These are phyloP conservation scores for Ceratina japonica DNA, from an alignment of 1,140 invertebrate genomes.

Conservation along the genomic window DNA sequence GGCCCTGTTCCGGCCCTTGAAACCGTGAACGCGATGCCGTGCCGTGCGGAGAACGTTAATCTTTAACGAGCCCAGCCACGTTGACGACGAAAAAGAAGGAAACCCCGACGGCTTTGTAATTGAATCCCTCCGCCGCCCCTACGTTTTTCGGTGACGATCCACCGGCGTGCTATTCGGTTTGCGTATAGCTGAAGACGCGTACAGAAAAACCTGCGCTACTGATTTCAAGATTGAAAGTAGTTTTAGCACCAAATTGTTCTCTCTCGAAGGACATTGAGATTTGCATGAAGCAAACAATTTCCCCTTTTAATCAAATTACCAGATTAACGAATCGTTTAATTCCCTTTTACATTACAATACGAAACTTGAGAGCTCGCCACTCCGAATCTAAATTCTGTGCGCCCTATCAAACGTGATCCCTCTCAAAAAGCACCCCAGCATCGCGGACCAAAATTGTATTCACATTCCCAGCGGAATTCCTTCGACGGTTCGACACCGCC, in stretches of 20 bases:
- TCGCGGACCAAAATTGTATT: neutral
- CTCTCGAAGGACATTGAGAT: too few species aligned
- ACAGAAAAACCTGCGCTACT: too few species aligned
- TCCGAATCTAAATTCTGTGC: too few species aligned
- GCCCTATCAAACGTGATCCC: neutral
- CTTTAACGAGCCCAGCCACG: conserved; percentile 60
- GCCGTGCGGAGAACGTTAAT: conserved; percentile 56
- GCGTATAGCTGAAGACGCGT: too few species aligned
- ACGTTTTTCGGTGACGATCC: conserved; percentile 25
- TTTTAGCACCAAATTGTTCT: too few species aligned
- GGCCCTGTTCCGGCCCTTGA: conserved; percentile 41
- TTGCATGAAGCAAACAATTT: too few species aligned
- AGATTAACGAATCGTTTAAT: too few species aligned
- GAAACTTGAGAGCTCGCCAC: too few species aligned
- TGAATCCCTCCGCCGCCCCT: conserved; percentile 39
- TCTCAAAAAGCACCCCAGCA: neutral
- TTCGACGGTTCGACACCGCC: conserved; percentile 38
- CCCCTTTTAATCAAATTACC: too few species aligned
- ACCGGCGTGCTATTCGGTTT: neutral
- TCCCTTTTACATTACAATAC: too few species aligned
- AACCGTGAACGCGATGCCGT: conserved; percentile 48
- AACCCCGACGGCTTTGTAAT: conserved; percentile 57
- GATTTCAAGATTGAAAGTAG: too few species aligned
- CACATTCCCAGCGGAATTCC: neutral
- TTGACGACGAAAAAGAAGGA: conserved; percentile 20